Base-by-base conservation (phyloP, 2,797 vertebrate species). In the Gymnoscopelus microlampas region DNA sequence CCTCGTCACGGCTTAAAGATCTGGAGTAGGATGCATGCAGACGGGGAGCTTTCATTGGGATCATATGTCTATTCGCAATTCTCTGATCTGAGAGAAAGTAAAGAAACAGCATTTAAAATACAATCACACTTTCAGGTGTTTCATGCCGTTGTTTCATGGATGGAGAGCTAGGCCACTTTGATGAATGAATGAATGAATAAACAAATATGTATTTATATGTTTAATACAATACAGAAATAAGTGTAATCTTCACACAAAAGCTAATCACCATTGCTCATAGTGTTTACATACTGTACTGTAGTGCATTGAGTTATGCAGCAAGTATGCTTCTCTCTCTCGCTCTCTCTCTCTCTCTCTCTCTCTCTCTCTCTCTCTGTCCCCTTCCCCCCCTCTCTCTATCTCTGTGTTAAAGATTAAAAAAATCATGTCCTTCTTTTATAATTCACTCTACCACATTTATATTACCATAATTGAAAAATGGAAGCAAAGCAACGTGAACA, bases 401-500 rank as follows among this genome's bases (percentile, higher is more conserved):
- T 44, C 29, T 26, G 69, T 60, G 60, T 76, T 73, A 71, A 59
- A 71, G 74, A 73, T 79, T 44, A 10, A 83, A 86, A 78, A 86
- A 84, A 82, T 59, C 73, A 73, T 64, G 65, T 75, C 64, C 77
- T 77, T 84, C 77, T 69, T 80, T 71, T 72, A 72, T 87, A 79
- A 86, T 88, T 85, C 73, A 80, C 74, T 72, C 56, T 62, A 78
- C 75, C 83, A 87, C 70, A 53, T 84, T 85, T 47, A 58, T 68
- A 88, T 90, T 84, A 89, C 75, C 80, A 83, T 88, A 85, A 89
- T 76, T 84, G 82, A 88, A 89, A 87, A 88, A 85, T 79, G 82
- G 84, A 87, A 87, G 78, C 77, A 82, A 83, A 80, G 70, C 73
- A 80, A 79, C 68, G 24, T 56, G 68, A 88, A 82, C 75, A 86